These are phyloP conservation scores for Coreoperca whiteheadi DNA, from an alignment of 2,113 vertebrate genomes.

Conservation along the genomic window DNA sequence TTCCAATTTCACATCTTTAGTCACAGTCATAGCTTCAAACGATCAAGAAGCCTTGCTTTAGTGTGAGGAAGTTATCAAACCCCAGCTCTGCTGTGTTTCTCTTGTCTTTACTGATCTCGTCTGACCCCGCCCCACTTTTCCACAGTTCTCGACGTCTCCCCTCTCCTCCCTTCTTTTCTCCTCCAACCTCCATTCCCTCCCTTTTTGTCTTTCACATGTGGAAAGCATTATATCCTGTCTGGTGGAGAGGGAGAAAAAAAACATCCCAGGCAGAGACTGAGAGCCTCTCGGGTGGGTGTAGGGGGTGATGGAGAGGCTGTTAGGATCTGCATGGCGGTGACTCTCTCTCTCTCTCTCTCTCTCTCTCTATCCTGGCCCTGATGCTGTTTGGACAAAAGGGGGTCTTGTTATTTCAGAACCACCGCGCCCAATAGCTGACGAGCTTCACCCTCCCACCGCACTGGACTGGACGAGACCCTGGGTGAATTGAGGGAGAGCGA, in stretches of 20 bases:
- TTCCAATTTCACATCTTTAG: not conserved
- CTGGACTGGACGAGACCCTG: slow-evolving; percentile 26
- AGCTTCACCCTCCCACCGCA: slow-evolving; percentile 44
- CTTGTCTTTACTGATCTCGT: slow-evolving; percentile 11
- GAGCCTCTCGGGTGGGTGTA: slow-evolving; percentile 60
- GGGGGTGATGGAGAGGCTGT: slow-evolving; percentile 43
- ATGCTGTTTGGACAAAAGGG: slow-evolving; percentile 76
- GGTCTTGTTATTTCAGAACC: slow-evolving; percentile 82
- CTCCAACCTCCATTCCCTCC: slow-evolving; percentile 39
- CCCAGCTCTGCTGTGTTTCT: not conserved
- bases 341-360: slow-evolving; percentile 55
- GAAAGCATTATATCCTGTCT: slow-evolving; percentile 88
- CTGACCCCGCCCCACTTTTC: slow-evolving; percentile 27
- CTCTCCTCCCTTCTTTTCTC: slow-evolving; percentile 20
- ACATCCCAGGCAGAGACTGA: slow-evolving; percentile 66
- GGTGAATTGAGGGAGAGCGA: slow-evolving; percentile 19
- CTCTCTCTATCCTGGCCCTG: slow-evolving; percentile 40
- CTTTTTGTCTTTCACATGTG: slow-evolving; percentile 80
- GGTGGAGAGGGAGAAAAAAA: slow-evolving; percentile 82
- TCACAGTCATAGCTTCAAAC: not conserved
- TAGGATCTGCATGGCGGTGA: slow-evolving; percentile 52
- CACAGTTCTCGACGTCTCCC: slow-evolving; percentile 15
- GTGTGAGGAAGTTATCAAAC: not conserved
- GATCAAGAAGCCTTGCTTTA: not conserved
- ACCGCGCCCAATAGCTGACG: slow-evolving; percentile 58